Base-by-base conservation (phyloP, 2,888 invertebrate genomes). In the Shargacucullia verbasci region DNA sequence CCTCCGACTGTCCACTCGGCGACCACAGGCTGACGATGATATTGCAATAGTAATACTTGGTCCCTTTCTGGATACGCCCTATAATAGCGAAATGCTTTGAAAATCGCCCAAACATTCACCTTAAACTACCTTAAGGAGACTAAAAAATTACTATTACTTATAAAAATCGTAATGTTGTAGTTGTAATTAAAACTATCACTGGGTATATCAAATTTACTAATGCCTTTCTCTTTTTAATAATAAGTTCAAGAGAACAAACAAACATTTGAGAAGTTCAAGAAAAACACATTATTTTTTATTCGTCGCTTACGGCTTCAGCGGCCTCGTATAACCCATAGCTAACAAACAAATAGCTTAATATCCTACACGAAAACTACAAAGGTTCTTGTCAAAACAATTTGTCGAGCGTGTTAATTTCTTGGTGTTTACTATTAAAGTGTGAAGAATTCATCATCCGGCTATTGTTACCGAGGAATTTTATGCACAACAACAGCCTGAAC, bases 381-480 rank as follows among this genome's bases (percentile, higher is more conserved):
- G 55, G 45, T 59, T 53, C 45, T 59, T 59, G 64, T 56, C 20
- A 44, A 52, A 60, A 65, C 65, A 63, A 52, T 65, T 60, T 27
- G 61, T 69, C 35, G 39, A 44, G 59, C 70, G 56, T 60, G 59
- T 65, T 54, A 38, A 27, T 54, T 34, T 52, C 52, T 52, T 52
- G 55, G 38, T 59, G 73, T 68, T 57, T 63, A 61, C 61, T 64
- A 52, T 60, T 43, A 9, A 20, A 34, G 50, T 40, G 62, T 58
- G 56, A 57, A 59, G 76, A 56, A 60, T 52, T 56, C 58, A 46
- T 48, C 75, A 63, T 77, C 75, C 74, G 77, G 72, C 69, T 62
- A 74, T 74, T 77, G 75, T 77, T 45, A 44, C 38, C 43, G 55
- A 38, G 74, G 71, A 65, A 74, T 76, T 65, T 56, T 65, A 68